A percentile compares a stretch with the other conserved stretches of the same genome.
These are phyloP conservation scores for Anarhynchus alexandrinus DNA, from an alignment of 2,113 vertebrate genomes.

Conservation along the genomic window DNA sequence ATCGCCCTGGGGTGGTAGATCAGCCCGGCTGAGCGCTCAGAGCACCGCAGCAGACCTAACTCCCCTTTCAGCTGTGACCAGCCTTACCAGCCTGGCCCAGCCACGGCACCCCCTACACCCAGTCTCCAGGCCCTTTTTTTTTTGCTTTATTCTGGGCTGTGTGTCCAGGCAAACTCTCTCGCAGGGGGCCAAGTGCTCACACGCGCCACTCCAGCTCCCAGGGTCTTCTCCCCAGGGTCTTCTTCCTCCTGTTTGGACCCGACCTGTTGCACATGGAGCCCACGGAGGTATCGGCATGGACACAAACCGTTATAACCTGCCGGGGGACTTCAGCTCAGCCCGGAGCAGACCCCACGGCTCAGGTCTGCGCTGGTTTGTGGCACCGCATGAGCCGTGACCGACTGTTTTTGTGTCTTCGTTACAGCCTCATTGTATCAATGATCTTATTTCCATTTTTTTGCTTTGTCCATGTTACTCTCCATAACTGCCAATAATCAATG, in stretches of 20 bases:
- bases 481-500: neutral
- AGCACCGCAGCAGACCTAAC: neutral
- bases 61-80: neutral
- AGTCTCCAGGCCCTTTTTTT: neutral
- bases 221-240: neutral
- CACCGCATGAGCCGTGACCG: neutral
- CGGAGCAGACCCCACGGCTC: neutral
- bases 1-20: rapidly evolving
- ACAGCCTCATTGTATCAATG: too few species aligned
- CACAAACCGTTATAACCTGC: neutral
- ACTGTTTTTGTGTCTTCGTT: neutral
- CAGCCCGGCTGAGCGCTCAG: neutral
- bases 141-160: neutral
- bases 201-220: neutral
- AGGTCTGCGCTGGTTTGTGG: neutral
- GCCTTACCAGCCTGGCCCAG: neutral
- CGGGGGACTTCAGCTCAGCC: neutral
- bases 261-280: neutral
- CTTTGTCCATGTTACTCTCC: neutral
- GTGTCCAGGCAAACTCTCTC: neutral
- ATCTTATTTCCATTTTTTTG: neutral
- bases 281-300: rapidly evolving
- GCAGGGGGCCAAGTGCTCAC: neutral
- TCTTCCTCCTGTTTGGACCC: rapidly evolving
- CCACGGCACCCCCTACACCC: neutral